Base-by-base conservation (phyloP, 2,888 invertebrate genomes). In the Hemicrepidius hirtus region DNA sequence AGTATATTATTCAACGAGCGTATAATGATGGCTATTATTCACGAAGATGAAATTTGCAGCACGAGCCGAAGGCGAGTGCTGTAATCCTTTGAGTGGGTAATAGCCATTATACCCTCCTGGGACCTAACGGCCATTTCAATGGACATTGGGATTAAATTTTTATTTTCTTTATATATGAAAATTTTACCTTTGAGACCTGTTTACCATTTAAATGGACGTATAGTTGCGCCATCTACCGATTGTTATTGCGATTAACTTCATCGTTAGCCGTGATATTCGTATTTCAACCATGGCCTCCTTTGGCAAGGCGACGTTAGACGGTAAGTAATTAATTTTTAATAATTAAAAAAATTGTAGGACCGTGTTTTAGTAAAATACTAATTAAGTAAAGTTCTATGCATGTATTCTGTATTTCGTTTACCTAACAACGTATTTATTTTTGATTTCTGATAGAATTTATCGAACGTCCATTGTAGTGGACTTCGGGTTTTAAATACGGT, bases 221-320 rank as follows among this genome's bases (percentile, higher is more conserved):
- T 3, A 21, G 49, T 49, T 16, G 10, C 20, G 49, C 49, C 49
- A 49, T 49, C 49, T 49, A 18, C 10, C 21, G 20, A 20, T 4
- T 10, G 5, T 49, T 49, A 16, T 20, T 49, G 49, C 32, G 32
- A 32, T 32, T 32, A 49, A 20, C 49, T 49, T 20, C 20, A 49
- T 20, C 12, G 20, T 49, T 49, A 49, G 20, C 21, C 5, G 12
- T 21, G 49, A 10, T 49, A 20, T 49, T 49, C 12, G 21, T 6
- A 49, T 5, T 49, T 21, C 10, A 20, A 4, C 12, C 24, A 57
- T 18, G 24, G 40, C 10, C 41, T 41, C n/a, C 57, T 59, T 57
- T 28, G 16, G 20, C 64, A 65, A 57, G 79, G 7, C 32, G 9
- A 32, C 32, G 32, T 9, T 32, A 1, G 32, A 32, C 32, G 9